Base-by-base conservation (phyloP, 1,140 invertebrate genomes). In the Dinothrombium tinctorium region DNA sequence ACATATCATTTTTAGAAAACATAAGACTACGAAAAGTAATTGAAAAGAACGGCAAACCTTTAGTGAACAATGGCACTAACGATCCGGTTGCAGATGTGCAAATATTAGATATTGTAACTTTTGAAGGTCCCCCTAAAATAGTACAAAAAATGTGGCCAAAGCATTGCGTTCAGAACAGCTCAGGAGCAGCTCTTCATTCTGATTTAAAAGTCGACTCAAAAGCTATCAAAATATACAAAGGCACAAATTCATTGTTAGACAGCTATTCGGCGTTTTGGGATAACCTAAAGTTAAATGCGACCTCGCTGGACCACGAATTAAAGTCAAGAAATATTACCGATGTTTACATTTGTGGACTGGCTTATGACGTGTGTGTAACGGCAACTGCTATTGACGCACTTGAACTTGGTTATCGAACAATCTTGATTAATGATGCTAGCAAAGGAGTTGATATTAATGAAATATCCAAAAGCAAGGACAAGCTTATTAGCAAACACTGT, bases 191-290 rank as follows among this genome's bases (percentile, higher is more conserved):
- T 55, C 61, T 95, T 35, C 83, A 94, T 57, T 73, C 77, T 54
- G 77, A 92, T 53, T 59, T 96, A 0, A 84, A 83, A 61, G 76
- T 81, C 54, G 49, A 40, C 11, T 25, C 43, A 15, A 33, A 43
- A 19, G 42, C 41, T 8, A 41, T 53, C 7, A 31, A 44, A 22
- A 38, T 49, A 1, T 43, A 48, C 28, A 53, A 56, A 44, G 49
- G 90, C 14, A 84, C 78, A 3, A 80, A 90, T 57, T 73, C 86
- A 0, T 79, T 89, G 47, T 77, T 94, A 8, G 90, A 96, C 55
- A 89, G 83, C 1, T 96, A 96, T 59, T 94, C 86, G 0, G 90
- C 89, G 12, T 96, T 98, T 63, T 90, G 78, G 76, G 89, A 96
- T 59, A 95, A 95, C 61, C 77, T 81, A 54, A 83, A 82, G 57